Evolutionary conservation across 2,113 vertebrate species (phyloP).

Genomic region (Empidonax traillii): DNA sequence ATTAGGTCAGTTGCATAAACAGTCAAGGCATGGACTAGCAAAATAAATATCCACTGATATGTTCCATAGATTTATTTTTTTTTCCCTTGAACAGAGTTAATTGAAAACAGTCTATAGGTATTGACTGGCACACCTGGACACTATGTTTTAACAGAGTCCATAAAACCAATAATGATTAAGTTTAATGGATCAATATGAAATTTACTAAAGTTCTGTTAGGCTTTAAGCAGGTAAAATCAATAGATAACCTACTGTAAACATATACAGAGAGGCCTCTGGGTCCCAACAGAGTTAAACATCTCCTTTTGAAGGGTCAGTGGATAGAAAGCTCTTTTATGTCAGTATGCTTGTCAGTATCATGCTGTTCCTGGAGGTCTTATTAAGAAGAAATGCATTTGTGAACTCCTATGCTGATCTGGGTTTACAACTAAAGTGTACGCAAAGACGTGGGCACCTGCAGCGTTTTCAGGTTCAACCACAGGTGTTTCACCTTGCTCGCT

Average conservation of each 20-base stretch:
- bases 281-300: background rate
- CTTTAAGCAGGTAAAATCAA: conserved; percentile 42
- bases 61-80: background rate
- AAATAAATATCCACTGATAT: background rate
- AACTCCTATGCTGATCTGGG: background rate
- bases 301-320: background rate
- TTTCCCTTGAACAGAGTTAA: background rate
- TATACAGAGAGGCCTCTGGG: background rate
- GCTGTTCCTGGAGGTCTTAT: background rate
- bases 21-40: background rate
- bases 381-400: background rate
- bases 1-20: conserved; percentile 27
- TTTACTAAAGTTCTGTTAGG: conserved; percentile 31
- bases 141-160: background rate
- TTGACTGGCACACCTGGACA: conserved; percentile 8
- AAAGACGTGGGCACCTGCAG: background rate
- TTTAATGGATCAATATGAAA: conserved; percentile 14
- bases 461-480: background rate
- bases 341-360: background rate
- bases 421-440: background rate
- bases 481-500: rapidly evolving
- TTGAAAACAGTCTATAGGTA: conserved; percentile 37
- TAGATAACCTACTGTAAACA: conserved; percentile 28
- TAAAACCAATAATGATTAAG: conserved; percentile 24
- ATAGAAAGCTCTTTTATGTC: background rate